phyloP scores from a whole-genome alignment of 2,797 vertebrate genomes.

The Chaunax sp. region DNA sequence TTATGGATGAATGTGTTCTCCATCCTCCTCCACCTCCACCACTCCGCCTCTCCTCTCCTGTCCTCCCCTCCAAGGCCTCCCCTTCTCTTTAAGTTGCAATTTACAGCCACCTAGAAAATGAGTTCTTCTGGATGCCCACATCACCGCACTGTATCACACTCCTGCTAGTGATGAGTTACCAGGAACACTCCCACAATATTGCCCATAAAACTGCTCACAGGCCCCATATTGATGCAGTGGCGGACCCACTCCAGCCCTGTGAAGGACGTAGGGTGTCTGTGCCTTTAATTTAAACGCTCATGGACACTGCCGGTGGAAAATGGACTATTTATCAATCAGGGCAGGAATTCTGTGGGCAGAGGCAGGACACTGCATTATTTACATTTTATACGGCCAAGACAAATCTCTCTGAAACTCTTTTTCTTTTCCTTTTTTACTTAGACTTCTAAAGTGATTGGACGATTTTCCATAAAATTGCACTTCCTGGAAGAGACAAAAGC shows the following conservation, averaged over 20 bases:
- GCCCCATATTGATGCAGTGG: conserved; percentile 69
- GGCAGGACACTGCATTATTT: conserved; percentile 44
- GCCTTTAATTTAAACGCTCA: conserved; percentile 74
- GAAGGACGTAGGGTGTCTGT: conserved; percentile 76
- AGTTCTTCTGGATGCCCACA: conserved; percentile 71
- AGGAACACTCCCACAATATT: conserved; percentile 72
- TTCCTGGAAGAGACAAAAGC: neutral
- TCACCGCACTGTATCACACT: conserved; percentile 72
- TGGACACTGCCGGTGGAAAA: conserved; percentile 46
- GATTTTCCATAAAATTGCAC: no score
- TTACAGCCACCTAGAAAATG: conserved; percentile 78
- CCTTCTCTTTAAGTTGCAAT: conserved; percentile 70
- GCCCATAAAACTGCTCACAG: conserved; percentile 77
- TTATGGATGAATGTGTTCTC: neutral
- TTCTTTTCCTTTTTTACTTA: no score
- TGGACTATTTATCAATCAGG: conserved; percentile 60
- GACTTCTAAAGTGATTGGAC: no score
- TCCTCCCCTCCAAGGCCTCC: conserved; percentile 64
- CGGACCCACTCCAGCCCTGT: conserved; percentile 43
- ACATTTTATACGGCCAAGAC: conserved; percentile 25
- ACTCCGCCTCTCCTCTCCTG: neutral
- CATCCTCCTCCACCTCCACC: conserved; percentile 16
- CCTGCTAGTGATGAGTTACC: conserved; percentile 74
- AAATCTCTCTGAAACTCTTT: conserved; percentile 21
- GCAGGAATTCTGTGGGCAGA: conserved; percentile 29